Percentiles rank a stretch among this genome's conserved stretches.
These are phyloP conservation scores for Macropis europaea DNA, from an alignment of 2,888 invertebrate species.

Conservation along the genomic window DNA sequence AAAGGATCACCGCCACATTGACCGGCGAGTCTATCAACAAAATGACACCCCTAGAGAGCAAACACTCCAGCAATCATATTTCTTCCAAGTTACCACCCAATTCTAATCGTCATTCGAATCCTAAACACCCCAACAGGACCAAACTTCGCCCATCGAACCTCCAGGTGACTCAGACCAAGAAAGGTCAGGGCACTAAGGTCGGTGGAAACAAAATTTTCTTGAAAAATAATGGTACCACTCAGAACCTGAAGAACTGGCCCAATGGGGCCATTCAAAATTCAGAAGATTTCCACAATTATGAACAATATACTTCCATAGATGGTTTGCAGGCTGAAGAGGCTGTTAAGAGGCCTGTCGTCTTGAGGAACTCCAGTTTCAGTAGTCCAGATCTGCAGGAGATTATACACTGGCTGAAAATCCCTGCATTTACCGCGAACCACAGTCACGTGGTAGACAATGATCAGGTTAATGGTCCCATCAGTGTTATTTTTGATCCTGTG, in stretches of 20 bases:
- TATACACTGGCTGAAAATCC: constrained; percentile 72
- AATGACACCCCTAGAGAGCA: background rate
- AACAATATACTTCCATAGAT: constrained; percentile 71
- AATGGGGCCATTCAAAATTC: constrained; percentile 65
- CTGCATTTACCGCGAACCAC: constrained; percentile 59
- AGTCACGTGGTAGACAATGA: constrained; percentile 47
- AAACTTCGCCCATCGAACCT: constrained; percentile 3
- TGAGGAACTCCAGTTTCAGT: background rate
- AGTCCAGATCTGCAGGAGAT: constrained; percentile 61
- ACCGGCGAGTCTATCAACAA: background rate
- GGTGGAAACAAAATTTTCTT: background rate
- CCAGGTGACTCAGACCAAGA: background rate
- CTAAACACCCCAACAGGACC: constrained; percentile 17
- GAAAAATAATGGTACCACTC: background rate
- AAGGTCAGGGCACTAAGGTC: constrained; percentile 12
- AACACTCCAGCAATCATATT: background rate
- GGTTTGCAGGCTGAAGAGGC: constrained; percentile 22
- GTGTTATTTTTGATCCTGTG: constrained; percentile 55
- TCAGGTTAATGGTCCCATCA: constrained; percentile 40
- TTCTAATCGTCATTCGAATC: background rate
- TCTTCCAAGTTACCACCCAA: no score
- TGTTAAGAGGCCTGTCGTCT: background rate
- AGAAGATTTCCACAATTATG: constrained; percentile 72
- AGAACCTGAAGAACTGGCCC: constrained; percentile 72
- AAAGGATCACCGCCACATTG: constrained; percentile 19